Base-by-base conservation (phyloP, 2,888 invertebrate genomes). In the Mythimna albipuncta region DNA sequence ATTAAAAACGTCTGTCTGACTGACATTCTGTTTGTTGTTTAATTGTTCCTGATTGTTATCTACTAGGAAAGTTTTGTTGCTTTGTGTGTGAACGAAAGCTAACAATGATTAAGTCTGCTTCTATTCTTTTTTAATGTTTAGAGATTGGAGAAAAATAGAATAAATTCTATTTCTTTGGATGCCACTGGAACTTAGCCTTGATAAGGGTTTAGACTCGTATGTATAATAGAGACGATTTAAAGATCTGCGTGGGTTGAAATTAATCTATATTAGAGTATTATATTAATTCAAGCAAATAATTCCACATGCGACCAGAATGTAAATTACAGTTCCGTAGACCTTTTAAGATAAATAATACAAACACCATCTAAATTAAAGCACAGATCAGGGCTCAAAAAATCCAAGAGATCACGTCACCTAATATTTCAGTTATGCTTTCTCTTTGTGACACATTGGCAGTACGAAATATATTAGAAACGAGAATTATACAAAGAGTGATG, bases 1-100 rank as follows among this genome's bases (percentile, higher is more conserved):
- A 79, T 73, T 85, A 74, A 68, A 69, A 72, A 69, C 61, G 72
- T 69, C 79, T 69, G 64, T 74, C 65, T 65, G 59, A 52, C 68
- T 71, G 72, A 64, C 70, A 68, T 75, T 80, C 58, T 77, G 66
- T 77, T 75, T 79, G 74, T 71, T 83, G 52, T 75, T 73, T 83
- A 82, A 84, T 83, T 83, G 82, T 83, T 82, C 52, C 52, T 59
- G 72, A 72, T 71, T 78, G 75, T 81, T 64, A 74, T 77, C 73
- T 41, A 57, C 35, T 72, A 57, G 35, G 64, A 80, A 54, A 65
- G 62, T 62, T 68, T 79, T 70, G 69, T 79, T 68, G 62, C 74
- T 66, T 82, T 83, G 79, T 81, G 55, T 54, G 72, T 21, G 50
- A 65, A 79, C 47, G 67, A 62, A 79, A 82, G 78, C 74, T 41